A percentile compares a stretch with the other conserved stretches of the same genome.
Evolutionary conservation across 2,888 invertebrate genomes (phyloP).

Genomic region (Uloborus plumipes): DNA sequence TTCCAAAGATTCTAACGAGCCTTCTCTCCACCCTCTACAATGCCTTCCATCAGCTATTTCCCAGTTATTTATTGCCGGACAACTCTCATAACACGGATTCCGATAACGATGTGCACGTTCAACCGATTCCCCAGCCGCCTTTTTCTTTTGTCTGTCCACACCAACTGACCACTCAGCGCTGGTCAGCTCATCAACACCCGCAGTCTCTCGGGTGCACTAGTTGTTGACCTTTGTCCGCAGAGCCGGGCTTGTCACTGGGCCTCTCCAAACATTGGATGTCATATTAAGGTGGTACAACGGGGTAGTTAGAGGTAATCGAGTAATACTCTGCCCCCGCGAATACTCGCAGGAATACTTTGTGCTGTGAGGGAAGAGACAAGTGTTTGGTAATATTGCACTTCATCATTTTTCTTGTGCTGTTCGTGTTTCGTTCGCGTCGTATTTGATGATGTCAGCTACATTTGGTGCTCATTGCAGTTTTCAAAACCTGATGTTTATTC

Average conservation of each 20-base stretch:
- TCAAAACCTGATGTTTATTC: too few species aligned
- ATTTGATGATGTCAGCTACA: too few species aligned
- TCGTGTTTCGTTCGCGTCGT: conserved; percentile 2
- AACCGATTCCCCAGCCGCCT: neutral
- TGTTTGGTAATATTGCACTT: neutral
- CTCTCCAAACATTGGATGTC: conserved; percentile 37
- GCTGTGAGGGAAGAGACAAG: neutral
- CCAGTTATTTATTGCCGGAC: conserved; percentile 25
- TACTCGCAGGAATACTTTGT: neutral
- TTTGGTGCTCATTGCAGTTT: too few species aligned
- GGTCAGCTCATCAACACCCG: conserved; percentile 61
- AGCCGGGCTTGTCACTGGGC: conserved; percentile 34
- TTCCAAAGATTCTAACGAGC: too few species aligned
- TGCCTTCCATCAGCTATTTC: neutral
- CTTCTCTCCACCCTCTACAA: too few species aligned
- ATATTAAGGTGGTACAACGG: conserved; percentile 27
- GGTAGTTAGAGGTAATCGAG: conserved; percentile 48
- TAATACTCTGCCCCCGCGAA: neutral
- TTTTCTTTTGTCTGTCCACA: conserved; percentile 30
- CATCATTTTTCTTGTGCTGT: neutral
- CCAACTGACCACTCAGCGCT: conserved; percentile 41
- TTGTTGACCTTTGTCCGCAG: conserved; percentile 55
- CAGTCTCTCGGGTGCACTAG: conserved; percentile 25
- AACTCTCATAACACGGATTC: conserved; percentile 46
- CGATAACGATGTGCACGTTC: conserved; percentile 28